Conservation (phyloP, 2,797 vertebrate species). For the Pseudochromis fuscus region DNA sequence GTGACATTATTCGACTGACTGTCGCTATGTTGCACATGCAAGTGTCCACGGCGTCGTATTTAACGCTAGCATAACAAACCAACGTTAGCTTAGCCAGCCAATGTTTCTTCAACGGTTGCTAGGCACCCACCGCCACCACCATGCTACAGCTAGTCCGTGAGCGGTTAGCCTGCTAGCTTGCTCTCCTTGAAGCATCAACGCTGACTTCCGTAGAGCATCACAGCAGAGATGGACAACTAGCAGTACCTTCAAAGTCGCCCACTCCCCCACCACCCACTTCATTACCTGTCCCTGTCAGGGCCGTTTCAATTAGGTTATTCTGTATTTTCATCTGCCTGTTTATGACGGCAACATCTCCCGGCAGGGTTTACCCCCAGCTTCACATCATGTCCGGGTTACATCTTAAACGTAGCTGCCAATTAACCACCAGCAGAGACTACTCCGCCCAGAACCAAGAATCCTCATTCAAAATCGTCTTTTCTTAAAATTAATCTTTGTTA, state of each 20-base stretch:
- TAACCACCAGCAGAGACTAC: background rate
- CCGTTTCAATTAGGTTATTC: slow-evolving; percentile 64
- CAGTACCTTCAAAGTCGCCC: background rate
- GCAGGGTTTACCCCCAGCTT: slow-evolving; percentile 74
- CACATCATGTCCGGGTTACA: slow-evolving; percentile 79
- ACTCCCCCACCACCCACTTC: background rate
- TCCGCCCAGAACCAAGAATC: no score
- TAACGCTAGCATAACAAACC: slow-evolving; percentile 71
- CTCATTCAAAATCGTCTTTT: no score
- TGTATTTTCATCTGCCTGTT: slow-evolving; percentile 82
- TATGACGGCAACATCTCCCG: slow-evolving; percentile 84
- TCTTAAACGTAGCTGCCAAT: background rate
- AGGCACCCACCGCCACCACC: slow-evolving; percentile 85
- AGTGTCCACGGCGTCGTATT: slow-evolving; percentile 42
- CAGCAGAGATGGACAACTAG: background rate
- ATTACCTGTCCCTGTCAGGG: slow-evolving; percentile 67
- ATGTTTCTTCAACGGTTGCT: slow-evolving; percentile 88
- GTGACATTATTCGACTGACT: slow-evolving; percentile 1
- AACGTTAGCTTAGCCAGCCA: slow-evolving; percentile 67
- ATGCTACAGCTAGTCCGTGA: slow-evolving; percentile 68
- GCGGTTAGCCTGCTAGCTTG: slow-evolving; percentile 25
- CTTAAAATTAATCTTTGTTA: no score
- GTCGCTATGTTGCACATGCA: slow-evolving; percentile 12
- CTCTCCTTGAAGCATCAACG: background rate
- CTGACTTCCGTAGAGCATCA: slow-evolving; percentile 3